Conservation (phyloP, 2,888 invertebrate genomes). For the Eumacrocentrus americanus region DNA sequence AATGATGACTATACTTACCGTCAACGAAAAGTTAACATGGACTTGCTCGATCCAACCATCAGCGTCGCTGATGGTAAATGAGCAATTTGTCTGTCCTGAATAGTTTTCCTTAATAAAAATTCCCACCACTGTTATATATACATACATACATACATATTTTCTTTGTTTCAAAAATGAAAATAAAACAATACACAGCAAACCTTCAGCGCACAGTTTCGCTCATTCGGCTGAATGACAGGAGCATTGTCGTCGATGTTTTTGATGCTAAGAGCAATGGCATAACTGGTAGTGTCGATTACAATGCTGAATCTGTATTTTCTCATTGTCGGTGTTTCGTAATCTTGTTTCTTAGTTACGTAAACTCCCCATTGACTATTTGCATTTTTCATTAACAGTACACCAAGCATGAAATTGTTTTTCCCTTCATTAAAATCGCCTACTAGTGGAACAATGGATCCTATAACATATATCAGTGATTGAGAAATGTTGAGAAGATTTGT, state of each 20-base stretch:
- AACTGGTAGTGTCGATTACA: conserved; percentile 48
- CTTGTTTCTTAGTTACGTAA: conserved; percentile 61
- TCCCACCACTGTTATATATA: conserved; percentile 33
- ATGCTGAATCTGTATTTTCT: conserved; percentile 60
- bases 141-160: too few species aligned
- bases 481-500: neutral
- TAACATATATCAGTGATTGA: neutral
- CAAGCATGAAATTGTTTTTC: conserved; percentile 37
- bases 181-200: conserved; percentile 53
- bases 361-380: conserved; percentile 41
- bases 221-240: conserved; percentile 62
- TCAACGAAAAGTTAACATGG: conserved; percentile 26
- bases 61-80: conserved; percentile 38
- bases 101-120: conserved; percentile 43
- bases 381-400: conserved; percentile 32
- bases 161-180: conserved; percentile 1
- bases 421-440: conserved; percentile 31
- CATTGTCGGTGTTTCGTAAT: conserved; percentile 64
- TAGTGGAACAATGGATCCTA: conserved; percentile 28
- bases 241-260: conserved; percentile 66
- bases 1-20: conserved; percentile 27
- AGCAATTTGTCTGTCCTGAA: conserved; percentile 38
- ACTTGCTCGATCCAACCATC: conserved; percentile 41
- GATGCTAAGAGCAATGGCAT: conserved; percentile 60
- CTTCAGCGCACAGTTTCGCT: conserved; percentile 60